A percentile compares a stretch with the other conserved stretches of the same genome.
These are phyloP conservation scores for Clupea harengus DNA, from an alignment of 2,113 vertebrate species.

Conservation along the genomic window DNA sequence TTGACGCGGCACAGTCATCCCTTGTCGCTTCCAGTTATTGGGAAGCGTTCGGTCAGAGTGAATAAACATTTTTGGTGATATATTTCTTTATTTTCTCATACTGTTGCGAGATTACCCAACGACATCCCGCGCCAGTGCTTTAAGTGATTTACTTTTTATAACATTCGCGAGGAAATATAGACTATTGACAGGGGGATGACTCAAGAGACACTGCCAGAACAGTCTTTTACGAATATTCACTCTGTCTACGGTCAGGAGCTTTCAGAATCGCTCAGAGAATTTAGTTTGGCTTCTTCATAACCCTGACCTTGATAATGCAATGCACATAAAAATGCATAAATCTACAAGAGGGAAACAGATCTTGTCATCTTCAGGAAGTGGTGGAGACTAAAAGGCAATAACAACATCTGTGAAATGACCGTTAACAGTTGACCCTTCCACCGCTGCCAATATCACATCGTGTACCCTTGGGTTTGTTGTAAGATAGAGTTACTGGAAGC, in stretches of 20 bases:
- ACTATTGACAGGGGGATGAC: background rate
- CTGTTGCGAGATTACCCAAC: background rate
- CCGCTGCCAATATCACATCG: background rate
- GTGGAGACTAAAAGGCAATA: background rate
- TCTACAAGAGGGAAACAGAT: background rate
- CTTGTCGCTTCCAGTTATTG: background rate
- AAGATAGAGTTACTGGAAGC: background rate
- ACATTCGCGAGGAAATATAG: background rate
- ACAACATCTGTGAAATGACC: slow-evolving; percentile 14
- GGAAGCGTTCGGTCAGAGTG: background rate
- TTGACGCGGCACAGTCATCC: background rate
- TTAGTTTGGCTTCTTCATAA: background rate
- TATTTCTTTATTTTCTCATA: slow-evolving; percentile 5
- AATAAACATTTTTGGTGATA: slow-evolving; percentile 7
- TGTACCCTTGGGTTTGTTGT: background rate
- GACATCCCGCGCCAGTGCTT: background rate
- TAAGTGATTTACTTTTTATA: slow-evolving; percentile 16
- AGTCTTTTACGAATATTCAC: background rate
- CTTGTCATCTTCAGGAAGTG: background rate
- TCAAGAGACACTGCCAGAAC: background rate
- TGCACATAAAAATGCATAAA: background rate
- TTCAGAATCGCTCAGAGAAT: background rate
- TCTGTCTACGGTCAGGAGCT: background rate
- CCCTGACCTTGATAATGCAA: background rate
- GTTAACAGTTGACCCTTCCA: background rate